phyloP scores from a whole-genome alignment of 2,797 vertebrate species.

The Sebastes steindachneri region DNA sequence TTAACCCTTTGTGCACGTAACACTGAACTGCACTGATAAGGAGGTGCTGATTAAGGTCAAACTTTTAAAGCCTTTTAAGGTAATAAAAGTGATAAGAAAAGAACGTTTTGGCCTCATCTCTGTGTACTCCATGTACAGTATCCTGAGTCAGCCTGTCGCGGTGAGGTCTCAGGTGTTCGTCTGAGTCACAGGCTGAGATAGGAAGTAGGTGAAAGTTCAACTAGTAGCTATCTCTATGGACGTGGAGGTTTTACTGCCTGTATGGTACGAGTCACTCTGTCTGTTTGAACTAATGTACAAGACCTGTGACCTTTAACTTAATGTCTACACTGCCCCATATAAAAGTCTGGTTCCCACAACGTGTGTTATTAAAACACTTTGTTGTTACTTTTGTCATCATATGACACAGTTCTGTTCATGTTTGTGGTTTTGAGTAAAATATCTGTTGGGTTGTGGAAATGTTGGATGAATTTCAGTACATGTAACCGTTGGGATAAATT shows the following conservation, averaged over 20 bases:
- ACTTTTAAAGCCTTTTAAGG: neutral
- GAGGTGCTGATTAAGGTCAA: constrained; percentile 23
- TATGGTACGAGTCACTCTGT: neutral
- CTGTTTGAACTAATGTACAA: neutral
- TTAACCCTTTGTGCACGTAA: constrained; percentile 24
- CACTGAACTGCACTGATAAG: constrained; percentile 49
- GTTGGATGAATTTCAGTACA: too few species aligned
- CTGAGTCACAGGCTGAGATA: neutral
- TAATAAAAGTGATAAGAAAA: constrained; percentile 47
- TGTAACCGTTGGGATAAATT: too few species aligned
- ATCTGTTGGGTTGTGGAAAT: too few species aligned
- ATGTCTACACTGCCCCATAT: neutral
- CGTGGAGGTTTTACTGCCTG: neutral
- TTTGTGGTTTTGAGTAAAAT: too few species aligned
- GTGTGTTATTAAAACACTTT: neutral
- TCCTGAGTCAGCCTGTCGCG: neutral
- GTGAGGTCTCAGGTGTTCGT: constrained; percentile 18
- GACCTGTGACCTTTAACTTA: neutral
- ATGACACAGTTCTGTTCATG: neutral
- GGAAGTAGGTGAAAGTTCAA: constrained; percentile 49
- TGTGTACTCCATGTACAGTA: neutral
- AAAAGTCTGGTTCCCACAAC: neutral
- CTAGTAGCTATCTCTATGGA: neutral
- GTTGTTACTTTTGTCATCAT: neutral
- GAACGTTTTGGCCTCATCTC: constrained; percentile 9